Evolutionary conservation across 1,140 invertebrate species (phyloP), one percentile per base, ranked within the genome.

Genomic region (Mactra quadrangularis): DNA sequence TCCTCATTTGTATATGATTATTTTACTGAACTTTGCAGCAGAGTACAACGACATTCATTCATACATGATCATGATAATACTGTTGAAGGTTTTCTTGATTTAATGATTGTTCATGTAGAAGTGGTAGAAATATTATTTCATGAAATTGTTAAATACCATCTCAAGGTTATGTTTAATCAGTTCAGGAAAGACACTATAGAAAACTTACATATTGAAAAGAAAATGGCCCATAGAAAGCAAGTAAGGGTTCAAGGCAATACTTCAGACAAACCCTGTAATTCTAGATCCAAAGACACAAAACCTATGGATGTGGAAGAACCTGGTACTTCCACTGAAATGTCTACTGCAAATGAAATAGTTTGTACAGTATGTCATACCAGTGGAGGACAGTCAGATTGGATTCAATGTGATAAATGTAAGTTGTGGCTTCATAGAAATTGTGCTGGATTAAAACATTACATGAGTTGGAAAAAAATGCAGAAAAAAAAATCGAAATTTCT

Each of bases 211-310:
- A 29, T 53, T 33, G 53, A 25, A 29, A 72, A 72, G 55, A 53
- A 53, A 33, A 72, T 72, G 70, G 70, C 70, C 15, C 52, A 72
- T 31, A 72, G 70, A 38, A 55, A 72, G 31, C 47, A 72, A 41
- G 31, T 72, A 72, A 53, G 70, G 29, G 70, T 72, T n/a, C 55
- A 22, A n/a, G 29, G 15, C 17, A 22, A 11, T 3, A 25, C n/a
- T n/a, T n/a, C n/a, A n/a, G n/a, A n/a, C 4, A 38, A 31, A 55
- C 33, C 25, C 0, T 22, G 15, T 4, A 19, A 11, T 15, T 9
- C 29, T 31, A n/a, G 25, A 3, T 33, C 25, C 11, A 60, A n/a
- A 50, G 1, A 0, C 7, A 0, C 19, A 25, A 27, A 25, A 6
- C 7, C 27, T 41, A 27, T 29, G 47, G 22, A 1, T 68, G 66